These are phyloP conservation scores for Pipistrellus nathusii DNA, from an alignment of 2,797 vertebrate genomes.

Conservation along the genomic window DNA sequence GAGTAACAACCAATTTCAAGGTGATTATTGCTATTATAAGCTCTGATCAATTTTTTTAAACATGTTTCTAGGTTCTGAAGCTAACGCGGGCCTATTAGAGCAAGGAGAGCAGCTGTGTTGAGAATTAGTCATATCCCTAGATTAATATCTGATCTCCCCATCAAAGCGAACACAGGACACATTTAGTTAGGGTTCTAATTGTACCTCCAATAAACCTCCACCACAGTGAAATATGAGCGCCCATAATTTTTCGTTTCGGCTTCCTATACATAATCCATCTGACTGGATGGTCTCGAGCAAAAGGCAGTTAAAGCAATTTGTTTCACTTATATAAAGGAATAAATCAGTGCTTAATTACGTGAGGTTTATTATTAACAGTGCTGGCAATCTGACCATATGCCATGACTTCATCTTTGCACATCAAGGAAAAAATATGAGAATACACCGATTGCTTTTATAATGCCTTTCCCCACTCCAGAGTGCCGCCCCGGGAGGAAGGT, in stretches of 20 bases:
- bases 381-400: conserved; percentile 89
- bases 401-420: conserved; percentile 90
- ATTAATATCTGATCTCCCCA: conserved; percentile 89
- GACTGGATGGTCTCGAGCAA: conserved; percentile 88
- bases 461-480: conserved; percentile 79
- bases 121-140: conserved; percentile 88
- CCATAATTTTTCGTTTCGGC: conserved; percentile 89
- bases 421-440: conserved; percentile 87
- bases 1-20: conserved; percentile 89
- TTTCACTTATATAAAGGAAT: conserved; percentile 89
- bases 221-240: conserved; percentile 87
- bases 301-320: conserved; percentile 89
- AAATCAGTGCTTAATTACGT: conserved; percentile 90
- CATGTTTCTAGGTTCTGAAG: conserved; percentile 86
- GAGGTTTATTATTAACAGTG: conserved; percentile 90
- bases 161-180: conserved; percentile 89
- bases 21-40: conserved; percentile 90
- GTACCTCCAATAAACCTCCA: conserved; percentile 88
- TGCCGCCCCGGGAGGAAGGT: conserved; percentile 63
- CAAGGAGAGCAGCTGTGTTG: conserved; percentile 86
- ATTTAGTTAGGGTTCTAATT: conserved; percentile 90
- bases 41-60: conserved; percentile 88
- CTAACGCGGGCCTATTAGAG: conserved; percentile 82
- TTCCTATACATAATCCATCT: conserved; percentile 89
- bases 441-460: conserved; percentile 88